A percentile compares a stretch with the other conserved stretches of the same genome.
These are phyloP conservation scores for Drosophila triauraria DNA, from an alignment of 1,140 invertebrate species.

Conservation along the genomic window DNA sequence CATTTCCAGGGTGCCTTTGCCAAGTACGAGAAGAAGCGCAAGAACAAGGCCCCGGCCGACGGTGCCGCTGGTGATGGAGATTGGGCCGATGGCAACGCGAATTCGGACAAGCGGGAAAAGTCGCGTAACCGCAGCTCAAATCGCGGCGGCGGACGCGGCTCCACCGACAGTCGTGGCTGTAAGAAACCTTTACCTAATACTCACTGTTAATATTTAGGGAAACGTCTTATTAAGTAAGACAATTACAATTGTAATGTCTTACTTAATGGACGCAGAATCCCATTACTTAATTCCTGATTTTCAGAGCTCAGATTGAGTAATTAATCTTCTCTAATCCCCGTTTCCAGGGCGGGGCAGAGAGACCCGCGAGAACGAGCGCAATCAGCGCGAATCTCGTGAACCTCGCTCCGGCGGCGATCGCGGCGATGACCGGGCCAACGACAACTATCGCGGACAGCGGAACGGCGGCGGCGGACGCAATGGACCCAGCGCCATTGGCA, in stretches of 20 bases:
- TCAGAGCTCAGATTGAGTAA: not conserved
- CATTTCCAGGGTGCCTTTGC: conserved; percentile 89
- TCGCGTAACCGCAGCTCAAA: conserved; percentile 83
- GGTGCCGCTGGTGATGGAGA: conserved; percentile 80
- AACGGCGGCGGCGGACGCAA: conserved; percentile 71
- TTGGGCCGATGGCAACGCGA: conserved; percentile 86
- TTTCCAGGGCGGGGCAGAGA: conserved; percentile 81
- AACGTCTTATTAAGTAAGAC: not conserved
- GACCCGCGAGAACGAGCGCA: conserved; percentile 84
- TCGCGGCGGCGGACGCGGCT: conserved; percentile 86
- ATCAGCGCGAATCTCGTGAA: conserved; percentile 83
- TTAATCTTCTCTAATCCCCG: not conserved
- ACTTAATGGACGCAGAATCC: not conserved
- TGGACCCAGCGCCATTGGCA: conserved; percentile 65
- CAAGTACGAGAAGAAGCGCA: conserved; percentile 94
- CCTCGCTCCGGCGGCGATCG: conserved; percentile 86
- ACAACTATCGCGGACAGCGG: conserved; percentile 85
- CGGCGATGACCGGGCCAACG: conserved; percentile 84
- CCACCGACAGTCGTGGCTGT: conserved; percentile 85
- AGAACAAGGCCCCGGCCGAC: conserved; percentile 87
- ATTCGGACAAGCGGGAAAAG: conserved; percentile 84
- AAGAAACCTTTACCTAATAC: conserved; percentile 26
- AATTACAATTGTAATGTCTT: not conserved
- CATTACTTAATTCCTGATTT: not conserved
- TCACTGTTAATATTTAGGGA: not conserved